These are phyloP conservation scores for Aricia artaxerxes DNA, from an alignment of 2,888 invertebrate species.

Conservation along the genomic window DNA sequence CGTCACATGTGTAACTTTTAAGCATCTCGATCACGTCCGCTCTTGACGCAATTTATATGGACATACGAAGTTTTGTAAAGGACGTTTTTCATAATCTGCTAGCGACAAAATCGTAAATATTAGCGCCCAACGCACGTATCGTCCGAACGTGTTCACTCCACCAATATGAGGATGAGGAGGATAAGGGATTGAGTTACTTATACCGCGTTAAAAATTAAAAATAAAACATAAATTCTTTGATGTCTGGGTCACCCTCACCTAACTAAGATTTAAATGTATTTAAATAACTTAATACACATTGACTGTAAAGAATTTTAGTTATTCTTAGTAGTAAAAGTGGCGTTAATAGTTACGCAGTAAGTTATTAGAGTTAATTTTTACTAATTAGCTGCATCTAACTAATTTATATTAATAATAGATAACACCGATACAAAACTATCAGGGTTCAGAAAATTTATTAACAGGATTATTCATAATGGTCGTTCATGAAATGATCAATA, in stretches of 20 bases:
- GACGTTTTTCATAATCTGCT: constrained; percentile 25
- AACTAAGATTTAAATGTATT: neutral
- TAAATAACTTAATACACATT: neutral
- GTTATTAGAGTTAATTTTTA: no score
- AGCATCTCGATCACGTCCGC: constrained; percentile 2
- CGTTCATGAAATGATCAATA: constrained; percentile 3
- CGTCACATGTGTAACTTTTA: constrained; percentile 1
- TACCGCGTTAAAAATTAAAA: neutral
- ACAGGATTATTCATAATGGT: neutral
- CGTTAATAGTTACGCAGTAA: no score
- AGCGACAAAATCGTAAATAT: constrained; percentile 20
- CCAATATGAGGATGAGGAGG: neutral
- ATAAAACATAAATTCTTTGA: neutral
- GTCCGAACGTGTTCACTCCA: constrained; percentile 8
- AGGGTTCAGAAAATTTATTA: neutral
- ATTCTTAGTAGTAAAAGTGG: no score
- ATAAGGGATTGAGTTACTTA: constrained; percentile 1
- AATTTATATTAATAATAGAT: neutral
- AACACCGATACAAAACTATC: neutral
- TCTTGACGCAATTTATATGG: constrained; percentile 21
- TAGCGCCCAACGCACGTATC: constrained; percentile 11
- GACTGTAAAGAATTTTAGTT: neutral
- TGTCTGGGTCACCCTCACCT: neutral
- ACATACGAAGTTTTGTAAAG: constrained; percentile 14
- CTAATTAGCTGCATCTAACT: no score